Evolutionary conservation across 2,797 vertebrate genomes (phyloP), one percentile per base, ranked within the genome.

Genomic region (Eutrigla gurnardus): DNA sequence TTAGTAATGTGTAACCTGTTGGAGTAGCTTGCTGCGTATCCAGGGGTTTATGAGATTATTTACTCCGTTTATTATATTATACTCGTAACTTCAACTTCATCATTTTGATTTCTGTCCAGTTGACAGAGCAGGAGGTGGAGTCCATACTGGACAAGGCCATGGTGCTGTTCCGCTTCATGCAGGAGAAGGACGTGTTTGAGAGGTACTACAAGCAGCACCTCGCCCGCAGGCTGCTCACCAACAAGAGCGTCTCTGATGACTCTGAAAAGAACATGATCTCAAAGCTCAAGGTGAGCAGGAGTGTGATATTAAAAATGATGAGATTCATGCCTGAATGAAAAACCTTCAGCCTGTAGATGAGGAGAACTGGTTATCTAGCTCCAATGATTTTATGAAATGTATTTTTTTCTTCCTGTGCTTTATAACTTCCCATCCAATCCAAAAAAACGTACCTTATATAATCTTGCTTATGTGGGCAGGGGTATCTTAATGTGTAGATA

Each of bases 261-360:
- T 99, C 98, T 0, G 98, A 99, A 92, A 99, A 99, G 93, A 99
- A 99, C 89, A 99, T 99, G 98, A 99, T 99, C 89, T 99, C 98
- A 70, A 99, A 99, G 86, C 95, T 99, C 77, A 99, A 99, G 97
- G 98, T 97, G 83, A 88, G 86, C 15, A 10, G 40, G 17, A 74
- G 33, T 43, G 7, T 7, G 12, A 49, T 42, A 1, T 36, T 46
- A 71, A 3, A 55, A 55, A 35, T 13, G 57, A 53, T 33, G 0
- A 37, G 17, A 37, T 66, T 69, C 46, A 3, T 42, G 2, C 3
- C 14, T 45, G 35, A 65, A 63, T 60, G 15, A 72, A 68, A 60
- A 62, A 35, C 7, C 2, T 37, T 40, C 7, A 6, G 25, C 8
- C 7, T 47, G 0, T 5, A 58, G 37, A 53, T 35, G 58, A 43